Evolutionary conservation across 2,888 invertebrate species (phyloP).

Genomic region (Agrenia bidenticulata): DNA sequence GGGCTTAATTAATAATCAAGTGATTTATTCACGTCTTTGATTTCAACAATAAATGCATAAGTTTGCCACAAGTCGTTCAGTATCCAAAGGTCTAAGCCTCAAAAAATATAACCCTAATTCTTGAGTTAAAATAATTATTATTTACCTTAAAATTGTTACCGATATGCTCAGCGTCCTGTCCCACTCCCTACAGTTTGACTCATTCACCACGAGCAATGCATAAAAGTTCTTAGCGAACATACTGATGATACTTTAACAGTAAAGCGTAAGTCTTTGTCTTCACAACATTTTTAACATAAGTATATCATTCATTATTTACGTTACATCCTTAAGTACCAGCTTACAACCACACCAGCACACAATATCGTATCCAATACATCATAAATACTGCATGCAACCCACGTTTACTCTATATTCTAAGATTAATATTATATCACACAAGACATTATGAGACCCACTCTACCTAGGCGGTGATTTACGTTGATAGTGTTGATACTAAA

Average conservation of each 20-base stretch:
- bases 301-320: background rate
- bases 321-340: conserved; percentile 8
- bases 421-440: background rate
- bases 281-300: conserved; percentile 10
- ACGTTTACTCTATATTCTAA: background rate
- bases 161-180: background rate
- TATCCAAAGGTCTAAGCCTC: conserved; percentile 2
- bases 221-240: no score
- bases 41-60: background rate
- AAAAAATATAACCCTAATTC: background rate
- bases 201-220: no score
- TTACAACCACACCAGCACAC: conserved; percentile 1
- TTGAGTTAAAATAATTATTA: background rate
- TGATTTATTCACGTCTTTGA: background rate
- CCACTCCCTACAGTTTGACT: no score
- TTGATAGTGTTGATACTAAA: no score
- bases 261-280: conserved; percentile 21
- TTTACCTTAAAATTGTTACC: conserved; percentile 4
- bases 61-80: conserved; percentile 2
- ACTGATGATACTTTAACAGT: background rate
- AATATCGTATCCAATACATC: conserved; percentile 1
- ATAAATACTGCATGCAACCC: conserved; percentile 6
- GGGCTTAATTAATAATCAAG: conserved; percentile 3
- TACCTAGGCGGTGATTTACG: no score
- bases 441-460: background rate